A percentile compares a stretch with the other conserved stretches of the same genome.
These are phyloP conservation scores for Oasisia sp. DNA, from an alignment of 2,888 invertebrate genomes.

Conservation along the genomic window DNA sequence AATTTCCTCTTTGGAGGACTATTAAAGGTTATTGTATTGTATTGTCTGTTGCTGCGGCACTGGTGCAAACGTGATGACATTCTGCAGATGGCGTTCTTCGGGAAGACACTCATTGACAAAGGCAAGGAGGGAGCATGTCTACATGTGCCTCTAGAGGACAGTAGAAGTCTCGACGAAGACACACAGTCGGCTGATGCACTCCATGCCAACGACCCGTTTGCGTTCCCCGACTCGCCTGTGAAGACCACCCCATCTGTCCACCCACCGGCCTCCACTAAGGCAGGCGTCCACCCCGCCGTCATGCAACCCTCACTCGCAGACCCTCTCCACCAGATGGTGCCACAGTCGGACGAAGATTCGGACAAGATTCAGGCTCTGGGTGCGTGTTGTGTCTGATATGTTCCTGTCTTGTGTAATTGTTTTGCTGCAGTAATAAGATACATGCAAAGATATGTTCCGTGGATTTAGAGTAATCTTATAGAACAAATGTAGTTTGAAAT, in stretches of 20 bases:
- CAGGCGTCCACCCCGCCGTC: not conserved
- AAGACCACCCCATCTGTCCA: slow-evolving; percentile 7
- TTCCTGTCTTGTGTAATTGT: not conserved
- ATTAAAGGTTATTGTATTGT: no score
- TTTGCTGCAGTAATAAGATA: not conserved
- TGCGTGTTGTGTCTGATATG: slow-evolving; percentile 22
- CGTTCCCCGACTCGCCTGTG: slow-evolving; percentile 30
- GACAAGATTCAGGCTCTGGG: slow-evolving; percentile 34
- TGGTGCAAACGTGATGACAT: not conserved
- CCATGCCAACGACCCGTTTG: slow-evolving; percentile 31
- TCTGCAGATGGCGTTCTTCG: slow-evolving; percentile 26
- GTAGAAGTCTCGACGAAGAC: not conserved
- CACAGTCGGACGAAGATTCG: slow-evolving; percentile 24
- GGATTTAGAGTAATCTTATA: not conserved
- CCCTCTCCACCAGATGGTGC: not conserved
- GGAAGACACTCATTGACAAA: slow-evolving; percentile 8
- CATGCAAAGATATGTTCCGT: not conserved
- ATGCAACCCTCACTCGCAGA: slow-evolving; percentile 18
- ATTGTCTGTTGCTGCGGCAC: not conserved
- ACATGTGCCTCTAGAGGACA: not conserved
- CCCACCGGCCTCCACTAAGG: not conserved
- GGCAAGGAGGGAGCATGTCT: not conserved
- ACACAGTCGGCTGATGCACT: not conserved
- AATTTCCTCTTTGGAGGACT: no score
- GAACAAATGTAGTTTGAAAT: no score